Percentiles rank a stretch among this genome's conserved stretches.
phyloP scores from a whole-genome alignment of 2,113 vertebrate genomes.

The Sapayoa aenigma region DNA sequence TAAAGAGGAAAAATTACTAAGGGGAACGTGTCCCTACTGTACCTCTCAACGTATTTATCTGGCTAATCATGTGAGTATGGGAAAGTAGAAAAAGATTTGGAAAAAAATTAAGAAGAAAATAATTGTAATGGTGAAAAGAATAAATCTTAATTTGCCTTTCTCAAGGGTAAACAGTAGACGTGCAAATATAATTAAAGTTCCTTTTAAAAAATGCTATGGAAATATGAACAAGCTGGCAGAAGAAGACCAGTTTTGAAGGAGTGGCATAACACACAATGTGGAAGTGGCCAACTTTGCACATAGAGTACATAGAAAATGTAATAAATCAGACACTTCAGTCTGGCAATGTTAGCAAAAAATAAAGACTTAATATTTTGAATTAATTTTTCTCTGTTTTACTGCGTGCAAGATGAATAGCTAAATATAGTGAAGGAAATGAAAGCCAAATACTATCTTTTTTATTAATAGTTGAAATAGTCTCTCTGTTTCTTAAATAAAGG shows the following conservation, averaged over 20 bases:
- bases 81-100: not conserved
- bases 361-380: not conserved
- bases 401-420: not conserved
- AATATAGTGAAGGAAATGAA: not conserved
- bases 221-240: not conserved
- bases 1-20: not conserved
- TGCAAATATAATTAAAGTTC: not conserved
- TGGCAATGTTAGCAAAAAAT: not conserved
- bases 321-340: not conserved
- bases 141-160: not conserved
- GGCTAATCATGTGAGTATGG: not conserved
- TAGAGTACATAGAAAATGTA: not conserved
- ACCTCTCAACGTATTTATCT: not conserved
- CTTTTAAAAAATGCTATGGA: not conserved
- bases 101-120: not conserved
- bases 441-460: not conserved
- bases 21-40: not conserved
- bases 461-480: not conserved
- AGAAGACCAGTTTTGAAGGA: not conserved
- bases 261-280: not conserved
- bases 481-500: not conserved
- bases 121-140: not conserved
- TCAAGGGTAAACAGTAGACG: not conserved
- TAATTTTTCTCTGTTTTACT: not conserved
- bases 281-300: not conserved